phyloP scores from a whole-genome alignment of 2,113 vertebrate genomes.

The Pseudonaja textilis region DNA sequence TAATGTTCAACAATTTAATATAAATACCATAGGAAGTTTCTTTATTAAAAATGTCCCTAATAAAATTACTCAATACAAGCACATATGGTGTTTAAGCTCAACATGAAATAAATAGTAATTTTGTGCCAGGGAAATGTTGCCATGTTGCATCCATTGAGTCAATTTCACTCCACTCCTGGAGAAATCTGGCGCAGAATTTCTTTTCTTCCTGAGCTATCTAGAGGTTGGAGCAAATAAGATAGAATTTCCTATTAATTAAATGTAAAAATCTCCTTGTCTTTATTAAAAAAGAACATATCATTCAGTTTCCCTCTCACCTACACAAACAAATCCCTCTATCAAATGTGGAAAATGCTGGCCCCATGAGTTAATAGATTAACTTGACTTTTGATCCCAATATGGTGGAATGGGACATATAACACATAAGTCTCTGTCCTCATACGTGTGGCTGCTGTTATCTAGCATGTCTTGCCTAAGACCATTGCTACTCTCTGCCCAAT shows the following conservation, averaged over 20 bases:
- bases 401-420: background rate
- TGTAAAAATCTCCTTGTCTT: background rate
- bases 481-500: background rate
- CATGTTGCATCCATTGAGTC: background rate
- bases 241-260: background rate
- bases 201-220: background rate
- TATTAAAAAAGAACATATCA: background rate
- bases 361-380: background rate
- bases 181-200: background rate
- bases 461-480: background rate
- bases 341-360: background rate
- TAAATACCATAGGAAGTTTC: background rate
- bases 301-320: background rate
- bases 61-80: background rate
- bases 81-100: background rate
- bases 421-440: background rate
- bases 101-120: background rate
- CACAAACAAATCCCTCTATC: background rate
- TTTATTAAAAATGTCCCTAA: background rate
- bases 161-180: background rate
- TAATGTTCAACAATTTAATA: background rate
- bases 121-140: background rate
- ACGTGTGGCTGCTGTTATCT: background rate
- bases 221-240: background rate
- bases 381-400: background rate